Conservation (phyloP, 2,797 vertebrate genomes). For the Sphenodon punctatus region DNA sequence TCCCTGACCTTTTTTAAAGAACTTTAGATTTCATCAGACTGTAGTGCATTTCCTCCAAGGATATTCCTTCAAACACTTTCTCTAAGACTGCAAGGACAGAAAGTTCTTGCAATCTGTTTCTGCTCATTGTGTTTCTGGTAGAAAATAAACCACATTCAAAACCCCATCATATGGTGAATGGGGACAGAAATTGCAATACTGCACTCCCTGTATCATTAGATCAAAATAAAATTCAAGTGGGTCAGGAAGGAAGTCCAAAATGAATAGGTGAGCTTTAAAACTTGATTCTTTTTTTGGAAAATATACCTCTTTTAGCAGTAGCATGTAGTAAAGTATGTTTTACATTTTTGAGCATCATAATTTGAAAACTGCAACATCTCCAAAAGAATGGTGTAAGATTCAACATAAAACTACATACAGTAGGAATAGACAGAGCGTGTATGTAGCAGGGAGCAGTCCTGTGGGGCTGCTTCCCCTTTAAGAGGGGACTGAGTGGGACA, state of each 20-base stretch:
- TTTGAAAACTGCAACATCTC: accelerated
- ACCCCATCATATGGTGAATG: background rate
- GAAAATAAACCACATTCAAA: background rate
- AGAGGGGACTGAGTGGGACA: too few species aligned
- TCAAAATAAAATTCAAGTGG: conserved; percentile 15
- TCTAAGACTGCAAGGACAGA: conserved; percentile 14
- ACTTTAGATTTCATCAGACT: background rate
- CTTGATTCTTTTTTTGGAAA: background rate
- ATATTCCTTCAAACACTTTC: background rate
- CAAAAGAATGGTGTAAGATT: background rate
- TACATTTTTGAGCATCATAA: background rate
- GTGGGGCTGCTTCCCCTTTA: too few species aligned
- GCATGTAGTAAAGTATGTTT: background rate
- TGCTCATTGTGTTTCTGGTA: background rate
- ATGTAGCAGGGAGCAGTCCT: too few species aligned
- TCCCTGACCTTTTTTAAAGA: background rate
- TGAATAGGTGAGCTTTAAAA: background rate
- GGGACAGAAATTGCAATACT: background rate
- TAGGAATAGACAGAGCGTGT: background rate
- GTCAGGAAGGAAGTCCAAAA: background rate
- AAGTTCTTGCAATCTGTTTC: conserved; percentile 14
- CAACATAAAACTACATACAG: background rate
- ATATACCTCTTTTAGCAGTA: background rate
- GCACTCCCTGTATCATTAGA: background rate
- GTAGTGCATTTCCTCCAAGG: background rate